Evolutionary conservation across 1,140 invertebrate genomes (phyloP).

Genomic region (Micrasema longulum): DNA sequence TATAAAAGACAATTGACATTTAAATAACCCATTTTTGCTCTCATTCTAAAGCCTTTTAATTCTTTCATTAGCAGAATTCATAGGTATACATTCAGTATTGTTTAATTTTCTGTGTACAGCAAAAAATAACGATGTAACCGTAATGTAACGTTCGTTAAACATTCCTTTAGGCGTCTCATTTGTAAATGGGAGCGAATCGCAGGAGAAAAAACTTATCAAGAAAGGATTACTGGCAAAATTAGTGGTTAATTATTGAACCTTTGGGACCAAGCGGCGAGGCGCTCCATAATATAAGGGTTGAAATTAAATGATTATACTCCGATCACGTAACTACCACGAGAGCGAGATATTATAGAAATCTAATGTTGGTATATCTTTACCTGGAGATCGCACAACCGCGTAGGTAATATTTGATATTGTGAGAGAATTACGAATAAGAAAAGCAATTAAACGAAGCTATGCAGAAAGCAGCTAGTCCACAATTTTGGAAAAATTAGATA

Average conservation of each 20-base stretch:
- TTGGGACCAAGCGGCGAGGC: background rate
- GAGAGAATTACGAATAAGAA: too few relatives aligned
- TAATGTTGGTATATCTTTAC: constrained; percentile 9
- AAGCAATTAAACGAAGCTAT: too few relatives aligned
- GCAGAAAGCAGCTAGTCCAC: too few relatives aligned
- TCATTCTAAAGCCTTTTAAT: too few relatives aligned
- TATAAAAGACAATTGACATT: too few relatives aligned
- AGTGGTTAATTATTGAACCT: constrained; percentile 26
- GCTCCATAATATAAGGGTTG: constrained; percentile 19
- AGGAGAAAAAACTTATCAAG: constrained; percentile 11
- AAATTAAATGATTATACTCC: constrained; percentile 28
- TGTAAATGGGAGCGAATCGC: background rate
- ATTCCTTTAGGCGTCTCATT: background rate
- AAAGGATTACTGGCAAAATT: constrained; percentile 22
- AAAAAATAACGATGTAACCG: background rate
- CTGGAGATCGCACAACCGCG: too few relatives aligned
- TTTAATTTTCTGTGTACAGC: too few relatives aligned
- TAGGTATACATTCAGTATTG: too few relatives aligned
- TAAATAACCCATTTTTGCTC: too few relatives aligned
- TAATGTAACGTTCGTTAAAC: background rate
- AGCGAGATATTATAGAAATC: constrained; percentile 10
- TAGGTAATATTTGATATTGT: background rate
- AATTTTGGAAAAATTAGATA: too few relatives aligned
- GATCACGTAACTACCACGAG: constrained; percentile 14
- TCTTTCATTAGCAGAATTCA: too few relatives aligned